A percentile compares a stretch with the other conserved stretches of the same genome.
Evolutionary conservation across 2,113 vertebrate species (phyloP).

Genomic region (Beaufortia kweichowensis): DNA sequence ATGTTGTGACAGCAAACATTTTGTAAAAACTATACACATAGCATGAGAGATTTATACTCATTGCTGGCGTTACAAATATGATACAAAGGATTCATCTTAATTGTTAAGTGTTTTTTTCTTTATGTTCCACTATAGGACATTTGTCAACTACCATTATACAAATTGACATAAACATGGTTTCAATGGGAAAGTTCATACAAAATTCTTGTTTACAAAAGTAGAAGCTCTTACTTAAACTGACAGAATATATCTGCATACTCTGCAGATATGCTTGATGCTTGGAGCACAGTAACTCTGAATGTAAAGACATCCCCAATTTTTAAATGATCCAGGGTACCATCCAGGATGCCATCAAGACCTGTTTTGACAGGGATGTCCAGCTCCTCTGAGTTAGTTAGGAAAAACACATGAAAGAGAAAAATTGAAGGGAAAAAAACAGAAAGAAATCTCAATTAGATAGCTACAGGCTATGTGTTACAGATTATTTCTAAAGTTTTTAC

Average conservation of each 20-base stretch:
- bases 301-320: conserved; percentile 89
- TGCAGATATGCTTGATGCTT: conserved; percentile 94
- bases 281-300: conserved; percentile 94
- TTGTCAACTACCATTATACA: too few relatives aligned
- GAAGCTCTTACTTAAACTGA: conserved; percentile 88
- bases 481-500: too few relatives aligned
- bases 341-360: conserved; percentile 70
- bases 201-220: not conserved
- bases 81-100: too few relatives aligned
- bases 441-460: not conserved
- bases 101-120: too few relatives aligned
- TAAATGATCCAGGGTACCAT: conserved; percentile 82
- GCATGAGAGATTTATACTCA: too few relatives aligned
- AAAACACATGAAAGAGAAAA: not conserved
- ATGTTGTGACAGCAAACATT: too few relatives aligned
- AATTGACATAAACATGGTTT: not conserved
- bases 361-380: conserved; percentile 80
- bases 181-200: not conserved
- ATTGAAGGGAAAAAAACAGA: not conserved
- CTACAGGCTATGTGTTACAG: not conserved
- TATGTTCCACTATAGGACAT: too few relatives aligned
- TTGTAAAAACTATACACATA: too few relatives aligned
- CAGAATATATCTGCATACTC: conserved; percentile 98
- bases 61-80: too few relatives aligned
- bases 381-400: conserved; percentile 76